Evolutionary conservation across 1,140 invertebrate genomes (phyloP).

Genomic region (Pissodes strobi): DNA sequence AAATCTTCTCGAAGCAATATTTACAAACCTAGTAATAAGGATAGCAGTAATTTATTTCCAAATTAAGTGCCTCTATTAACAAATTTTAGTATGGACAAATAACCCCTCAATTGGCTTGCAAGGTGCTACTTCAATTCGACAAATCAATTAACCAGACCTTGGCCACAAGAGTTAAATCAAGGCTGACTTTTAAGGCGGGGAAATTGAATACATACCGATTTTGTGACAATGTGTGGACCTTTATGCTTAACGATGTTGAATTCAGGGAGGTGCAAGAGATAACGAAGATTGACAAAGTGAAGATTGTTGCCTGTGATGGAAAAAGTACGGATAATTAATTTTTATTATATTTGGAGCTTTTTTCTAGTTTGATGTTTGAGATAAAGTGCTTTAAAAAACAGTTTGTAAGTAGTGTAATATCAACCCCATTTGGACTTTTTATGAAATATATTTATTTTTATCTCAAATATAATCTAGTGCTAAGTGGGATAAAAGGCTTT

Average conservation of each 20-base stretch:
- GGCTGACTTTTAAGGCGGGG: constrained; percentile 93
- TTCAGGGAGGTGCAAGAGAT: constrained; percentile 95
- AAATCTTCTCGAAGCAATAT: not conserved
- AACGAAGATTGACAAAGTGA: constrained; percentile 95
- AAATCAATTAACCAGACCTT: constrained; percentile 95
- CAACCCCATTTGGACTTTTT: too few relatives aligned
- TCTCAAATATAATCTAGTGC: too few relatives aligned
- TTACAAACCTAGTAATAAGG: constrained; percentile 20
- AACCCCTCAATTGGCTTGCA: constrained; percentile 86
- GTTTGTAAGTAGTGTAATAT: too few relatives aligned
- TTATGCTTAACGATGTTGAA: constrained; percentile 97
- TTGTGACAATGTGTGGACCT: constrained; percentile 99
- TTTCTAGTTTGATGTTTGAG: not conserved
- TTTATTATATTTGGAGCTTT: not conserved
- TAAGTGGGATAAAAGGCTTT: too few relatives aligned
- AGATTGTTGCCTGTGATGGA: constrained; percentile 99
- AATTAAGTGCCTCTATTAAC: not conserved
- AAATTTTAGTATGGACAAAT: constrained; percentile 92
- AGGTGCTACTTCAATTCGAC: constrained; percentile 95
- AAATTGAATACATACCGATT: constrained; percentile 98
- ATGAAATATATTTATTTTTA: too few relatives aligned
- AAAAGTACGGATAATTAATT: constrained; percentile 71
- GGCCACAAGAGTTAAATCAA: constrained; percentile 88
- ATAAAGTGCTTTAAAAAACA: too few relatives aligned
- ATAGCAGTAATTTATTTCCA: not conserved